phyloP scores from a whole-genome alignment of 2,888 invertebrate genomes.

The Andrena fulva region DNA sequence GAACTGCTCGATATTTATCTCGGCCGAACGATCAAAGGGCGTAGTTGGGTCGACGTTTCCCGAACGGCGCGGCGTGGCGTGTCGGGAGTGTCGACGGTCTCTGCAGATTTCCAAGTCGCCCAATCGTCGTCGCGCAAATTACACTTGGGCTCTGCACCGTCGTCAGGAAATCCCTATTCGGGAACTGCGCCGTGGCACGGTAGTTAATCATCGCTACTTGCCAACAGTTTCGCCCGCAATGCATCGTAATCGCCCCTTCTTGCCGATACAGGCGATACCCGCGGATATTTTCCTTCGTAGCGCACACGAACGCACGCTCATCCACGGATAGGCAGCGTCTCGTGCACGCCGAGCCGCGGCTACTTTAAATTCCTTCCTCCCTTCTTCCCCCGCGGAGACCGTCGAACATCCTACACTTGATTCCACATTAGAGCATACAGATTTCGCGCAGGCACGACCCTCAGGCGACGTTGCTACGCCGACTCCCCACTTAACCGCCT shows the following conservation, averaged over 20 bases:
- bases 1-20: conserved; percentile 62
- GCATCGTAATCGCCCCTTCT: conserved; percentile 36
- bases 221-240: conserved; percentile 60
- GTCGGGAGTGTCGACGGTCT: conserved; percentile 17
- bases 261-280: conserved; percentile 12
- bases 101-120: conserved; percentile 22
- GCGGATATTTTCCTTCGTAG: background rate
- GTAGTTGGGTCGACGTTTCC: conserved; percentile 44
- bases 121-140: conserved; percentile 59
- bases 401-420: background rate
- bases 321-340: conserved; percentile 3
- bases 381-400: background rate
- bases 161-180: conserved; percentile 58
- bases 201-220: conserved; percentile 68
- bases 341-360: background rate
- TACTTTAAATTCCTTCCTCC: conserved; percentile 11
- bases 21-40: conserved; percentile 67
- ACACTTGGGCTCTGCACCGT: conserved; percentile 43
- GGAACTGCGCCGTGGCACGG: conserved; percentile 45
- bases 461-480: too few species aligned
- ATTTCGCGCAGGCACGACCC: too few species aligned
- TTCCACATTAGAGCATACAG: too few species aligned
- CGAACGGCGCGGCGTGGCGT: conserved; percentile 15
- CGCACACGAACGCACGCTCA: conserved; percentile 16
- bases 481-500: too few species aligned